These are phyloP conservation scores for Rana temporaria DNA, from an alignment of 2,113 vertebrate species.

Conservation along the genomic window DNA sequence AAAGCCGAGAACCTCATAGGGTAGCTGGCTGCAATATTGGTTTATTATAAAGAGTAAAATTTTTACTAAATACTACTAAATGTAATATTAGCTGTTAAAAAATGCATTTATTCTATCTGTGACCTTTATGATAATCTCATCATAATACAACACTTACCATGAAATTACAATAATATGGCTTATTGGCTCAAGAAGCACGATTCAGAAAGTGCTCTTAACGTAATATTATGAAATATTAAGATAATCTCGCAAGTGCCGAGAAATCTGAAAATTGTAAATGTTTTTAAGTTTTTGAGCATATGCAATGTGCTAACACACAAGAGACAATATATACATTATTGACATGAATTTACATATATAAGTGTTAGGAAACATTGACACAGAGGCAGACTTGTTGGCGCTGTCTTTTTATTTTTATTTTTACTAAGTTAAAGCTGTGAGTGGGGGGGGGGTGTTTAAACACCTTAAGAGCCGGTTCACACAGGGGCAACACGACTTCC, in stretches of 20 bases:
- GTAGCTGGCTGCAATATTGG: conserved; percentile 7
- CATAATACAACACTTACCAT: conserved; percentile 41
- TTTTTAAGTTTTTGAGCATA: conserved; percentile 13
- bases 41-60: conserved; percentile 10
- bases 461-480: too few species aligned
- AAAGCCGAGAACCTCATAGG: neutral
- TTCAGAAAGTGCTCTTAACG: conserved; percentile 30
- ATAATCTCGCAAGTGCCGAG: conserved; percentile 16
- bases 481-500: too few species aligned
- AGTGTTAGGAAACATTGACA: too few species aligned
- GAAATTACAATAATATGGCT: conserved; percentile 47
- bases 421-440: too few species aligned
- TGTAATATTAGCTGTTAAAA: conserved; percentile 29
- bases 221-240: conserved; percentile 38
- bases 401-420: too few species aligned
- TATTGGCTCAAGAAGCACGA: conserved; percentile 43
- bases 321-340: neutral
- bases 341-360: too few species aligned
- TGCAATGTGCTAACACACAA: neutral
- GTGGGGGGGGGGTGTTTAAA: too few species aligned
- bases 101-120: conserved; percentile 46
- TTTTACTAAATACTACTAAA: conserved; percentile 34
- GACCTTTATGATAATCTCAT: conserved; percentile 47
- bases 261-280: conserved; percentile 8
- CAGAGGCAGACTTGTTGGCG: too few species aligned